Base-by-base conservation (phyloP, 2,113 vertebrate species). In the Nannospalax galili region DNA sequence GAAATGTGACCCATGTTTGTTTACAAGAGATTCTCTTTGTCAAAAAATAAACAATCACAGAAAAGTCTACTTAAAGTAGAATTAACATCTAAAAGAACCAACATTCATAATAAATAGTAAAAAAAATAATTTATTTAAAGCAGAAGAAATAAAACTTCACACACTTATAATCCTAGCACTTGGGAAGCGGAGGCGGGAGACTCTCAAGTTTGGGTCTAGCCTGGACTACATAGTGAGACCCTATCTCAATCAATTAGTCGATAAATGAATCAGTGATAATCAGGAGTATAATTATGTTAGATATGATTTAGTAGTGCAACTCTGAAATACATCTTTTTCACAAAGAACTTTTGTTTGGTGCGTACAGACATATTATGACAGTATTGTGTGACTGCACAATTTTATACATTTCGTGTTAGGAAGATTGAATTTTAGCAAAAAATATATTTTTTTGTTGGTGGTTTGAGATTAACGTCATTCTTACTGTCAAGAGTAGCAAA, bases 11-110 rank as follows among this genome's bases (percentile, higher is more conserved):
- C 58, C 20, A 10, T 96, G 64, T 89, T 95, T 97, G 86, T 92
- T 96, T 93, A 87, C 84, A 91, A 40, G 45, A 95, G 85, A 93
- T 88, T 97, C 7, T 90, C 28, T 95, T 96, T 94, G 82, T 96
- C 90, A 94, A 82, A 86, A 75, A 19, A 88, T 93, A 92, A 93
- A 92, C 92, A 56, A 88, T 48, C 78, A 64, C 69, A 62, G 78
- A 86, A 91, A 96, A 89, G 28, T 30, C 52, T 72, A 45, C 73
- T 70, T 79, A 75, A 62, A 58, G 70, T 86, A 28, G 85, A 94
- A 81, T 84, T 80, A n/a, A 14, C 40, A 1, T 90, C 81, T 72
- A 58, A 58, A 89, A 93, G 26, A 95, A 85, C 3, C n/a, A 93
- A 4, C 37, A 74, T 91, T 81, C 26, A 85, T 37, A 42, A 65